A percentile compares a stretch with the other conserved stretches of the same genome.
Evolutionary conservation across 2,888 invertebrate species (phyloP).

Genomic region (Standfussiana lucernea): DNA sequence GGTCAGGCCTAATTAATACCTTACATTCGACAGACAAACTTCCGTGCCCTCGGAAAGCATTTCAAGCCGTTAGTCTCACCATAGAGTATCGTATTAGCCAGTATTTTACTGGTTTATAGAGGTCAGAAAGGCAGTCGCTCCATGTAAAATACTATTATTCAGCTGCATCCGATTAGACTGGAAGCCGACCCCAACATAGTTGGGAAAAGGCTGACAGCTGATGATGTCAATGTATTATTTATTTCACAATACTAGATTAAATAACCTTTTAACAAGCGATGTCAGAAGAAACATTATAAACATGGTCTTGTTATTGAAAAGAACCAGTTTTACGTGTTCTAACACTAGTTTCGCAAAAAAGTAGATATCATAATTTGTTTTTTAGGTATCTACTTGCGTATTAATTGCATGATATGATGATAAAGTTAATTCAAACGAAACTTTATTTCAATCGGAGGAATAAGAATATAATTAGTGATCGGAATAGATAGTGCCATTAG

Average conservation of each 20-base stretch:
- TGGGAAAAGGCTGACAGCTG: not conserved
- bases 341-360: conserved; percentile 9
- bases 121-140: not conserved
- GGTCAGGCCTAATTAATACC: no score
- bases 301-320: conserved; percentile 7
- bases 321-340: conserved; percentile 6
- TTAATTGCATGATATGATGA: not conserved
- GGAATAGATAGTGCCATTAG: no score
- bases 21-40: no score
- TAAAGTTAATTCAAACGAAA: not conserved
- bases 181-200: not conserved
- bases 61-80: no score
- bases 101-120: no score
- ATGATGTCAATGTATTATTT: not conserved
- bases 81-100: no score
- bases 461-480: no score
- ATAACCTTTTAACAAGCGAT: conserved; percentile 18
- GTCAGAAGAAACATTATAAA: not conserved
- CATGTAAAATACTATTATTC: not conserved
- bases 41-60: no score
- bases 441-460: not conserved
- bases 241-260: not conserved
- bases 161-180: not conserved
- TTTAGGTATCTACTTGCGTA: not conserved
- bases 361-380: not conserved